These are phyloP conservation scores for Apamea epomidion DNA, from an alignment of 2,888 invertebrate genomes.

Conservation along the genomic window DNA sequence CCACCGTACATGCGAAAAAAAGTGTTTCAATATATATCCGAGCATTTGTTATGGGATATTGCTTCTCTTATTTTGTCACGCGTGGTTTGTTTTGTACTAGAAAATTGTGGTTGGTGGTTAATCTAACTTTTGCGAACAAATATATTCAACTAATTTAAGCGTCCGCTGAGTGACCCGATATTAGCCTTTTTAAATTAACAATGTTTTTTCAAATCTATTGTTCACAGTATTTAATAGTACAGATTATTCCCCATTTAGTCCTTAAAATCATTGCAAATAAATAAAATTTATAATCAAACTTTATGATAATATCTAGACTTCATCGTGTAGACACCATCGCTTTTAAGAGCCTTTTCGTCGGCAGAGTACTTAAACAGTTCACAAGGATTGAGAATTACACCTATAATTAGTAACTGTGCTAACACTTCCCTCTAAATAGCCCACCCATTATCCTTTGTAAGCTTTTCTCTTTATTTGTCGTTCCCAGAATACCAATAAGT, in stretches of 20 bases:
- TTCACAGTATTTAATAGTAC: not conserved
- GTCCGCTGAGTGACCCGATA: not conserved
- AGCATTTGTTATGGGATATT: constrained; percentile 13
- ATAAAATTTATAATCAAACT: not conserved
- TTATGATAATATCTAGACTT: not conserved
- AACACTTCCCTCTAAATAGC: constrained; percentile 3
- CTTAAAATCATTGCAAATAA: not conserved
- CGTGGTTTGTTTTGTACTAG: not conserved
- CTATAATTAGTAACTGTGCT: not conserved
- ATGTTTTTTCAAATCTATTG: not conserved
- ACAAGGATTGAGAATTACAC: not conserved
- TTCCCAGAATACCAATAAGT: constrained; percentile 41
- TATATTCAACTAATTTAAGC: not conserved
- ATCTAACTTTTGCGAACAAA: not conserved
- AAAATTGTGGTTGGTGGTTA: not conserved
- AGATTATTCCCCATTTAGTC: not conserved
- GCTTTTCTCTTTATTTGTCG: constrained; percentile 37
- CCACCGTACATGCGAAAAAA: constrained; percentile 16
- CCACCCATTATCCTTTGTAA: constrained; percentile 34
- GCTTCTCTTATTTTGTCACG: not conserved
- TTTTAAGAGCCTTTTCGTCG: not conserved
- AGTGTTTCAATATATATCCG: constrained; percentile 27
- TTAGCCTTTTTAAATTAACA: not conserved
- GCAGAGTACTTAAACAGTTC: not conserved
- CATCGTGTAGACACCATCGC: not conserved